Conservation (phyloP, 2,113 vertebrate genomes). For the Ictalurus punctatus region DNA sequence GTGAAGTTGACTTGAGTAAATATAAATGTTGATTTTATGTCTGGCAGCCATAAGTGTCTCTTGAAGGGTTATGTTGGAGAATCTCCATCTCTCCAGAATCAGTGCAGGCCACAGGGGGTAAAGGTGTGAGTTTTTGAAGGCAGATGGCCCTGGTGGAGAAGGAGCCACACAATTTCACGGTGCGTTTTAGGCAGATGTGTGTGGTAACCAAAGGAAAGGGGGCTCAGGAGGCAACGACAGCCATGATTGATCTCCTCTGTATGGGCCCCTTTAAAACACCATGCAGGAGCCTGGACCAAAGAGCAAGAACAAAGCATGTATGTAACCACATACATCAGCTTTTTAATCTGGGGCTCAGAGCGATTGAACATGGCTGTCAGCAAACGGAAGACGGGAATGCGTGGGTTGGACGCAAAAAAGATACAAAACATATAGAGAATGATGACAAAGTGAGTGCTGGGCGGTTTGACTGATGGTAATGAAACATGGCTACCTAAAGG, state of each 20-base stretch:
- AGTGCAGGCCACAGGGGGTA: slow-evolving; percentile 15
- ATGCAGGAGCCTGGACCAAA: slow-evolving; percentile 1
- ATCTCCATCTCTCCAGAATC: slow-evolving; percentile 1
- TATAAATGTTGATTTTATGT: neutral
- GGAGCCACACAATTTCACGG: slow-evolving; percentile 93
- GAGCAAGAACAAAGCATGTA: slow-evolving; percentile 1
- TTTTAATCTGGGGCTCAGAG: neutral
- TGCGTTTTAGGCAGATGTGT: slow-evolving; percentile 89
- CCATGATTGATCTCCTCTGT: slow-evolving; percentile 52
- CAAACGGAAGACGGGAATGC: neutral
- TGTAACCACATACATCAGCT: slow-evolving; percentile 9
- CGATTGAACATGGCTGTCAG: neutral
- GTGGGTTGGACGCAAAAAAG: neutral
- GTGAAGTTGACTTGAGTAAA: neutral
- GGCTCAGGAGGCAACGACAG: slow-evolving; percentile 51
- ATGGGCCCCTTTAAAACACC: slow-evolving; percentile 11
- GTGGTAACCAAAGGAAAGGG: slow-evolving; percentile 56
- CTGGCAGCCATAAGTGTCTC: neutral
- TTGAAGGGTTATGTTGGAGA: slow-evolving; percentile 13
- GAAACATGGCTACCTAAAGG: slow-evolving; percentile 30
- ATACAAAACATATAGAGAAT: neutral
- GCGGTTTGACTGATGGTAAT: slow-evolving; percentile 37
- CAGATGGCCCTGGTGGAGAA: slow-evolving; percentile 79
- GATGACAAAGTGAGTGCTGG: neutral
- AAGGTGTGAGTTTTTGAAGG: slow-evolving; percentile 66